Base-by-base conservation (phyloP, 2,113 vertebrate species). In the Hippolais icterina region DNA sequence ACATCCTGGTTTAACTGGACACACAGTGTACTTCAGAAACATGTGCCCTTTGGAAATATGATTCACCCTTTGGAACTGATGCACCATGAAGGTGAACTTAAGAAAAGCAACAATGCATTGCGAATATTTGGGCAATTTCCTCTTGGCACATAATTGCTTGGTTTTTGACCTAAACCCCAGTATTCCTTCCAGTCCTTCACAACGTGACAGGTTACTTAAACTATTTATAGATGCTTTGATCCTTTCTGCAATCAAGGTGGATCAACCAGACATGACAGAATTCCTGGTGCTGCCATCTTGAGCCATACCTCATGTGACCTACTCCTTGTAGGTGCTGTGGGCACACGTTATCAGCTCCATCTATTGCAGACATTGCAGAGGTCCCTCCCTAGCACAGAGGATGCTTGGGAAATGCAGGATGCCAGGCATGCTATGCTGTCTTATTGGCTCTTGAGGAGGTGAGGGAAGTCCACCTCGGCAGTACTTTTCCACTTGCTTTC, bases 401-500 rank as follows among this genome's bases (percentile, higher is more conserved):
- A 89, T 41, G 92, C 95, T 94, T 96, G 84, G 66, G 93, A 89
- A 94, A 96, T 4, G 9, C 78, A 91, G 83, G 83, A 89, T 39
- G 66, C 42, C 83, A 75, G 60, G 84, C 87, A 22, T 16, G 92
- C 87, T 70, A 7, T 0, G 4, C 64, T 63, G 56, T 87, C 87
- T 91, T 92, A 96, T 44, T 37, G 3, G 60, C 74, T 76, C 52
- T 37, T 75, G 65, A 87, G 64, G 39, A 83, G 35, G 47, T 41
- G 90, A 84, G 81, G 83, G 84, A 91, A 87, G 52, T 59, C 81
- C 4, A 11, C 23, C 65, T 16, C 7, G 4, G 81, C 84, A 75
- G 95, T 97, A 97, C 72, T 97, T 97, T 96, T 97, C 96, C 96
- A 96, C 78, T 94, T 6, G 81, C 76, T 57, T 61, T 87, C 63